A percentile compares a stretch with the other conserved stretches of the same genome.
phyloP scores from a whole-genome alignment of 2,113 vertebrate genomes.

The Turdus rufiventris region DNA sequence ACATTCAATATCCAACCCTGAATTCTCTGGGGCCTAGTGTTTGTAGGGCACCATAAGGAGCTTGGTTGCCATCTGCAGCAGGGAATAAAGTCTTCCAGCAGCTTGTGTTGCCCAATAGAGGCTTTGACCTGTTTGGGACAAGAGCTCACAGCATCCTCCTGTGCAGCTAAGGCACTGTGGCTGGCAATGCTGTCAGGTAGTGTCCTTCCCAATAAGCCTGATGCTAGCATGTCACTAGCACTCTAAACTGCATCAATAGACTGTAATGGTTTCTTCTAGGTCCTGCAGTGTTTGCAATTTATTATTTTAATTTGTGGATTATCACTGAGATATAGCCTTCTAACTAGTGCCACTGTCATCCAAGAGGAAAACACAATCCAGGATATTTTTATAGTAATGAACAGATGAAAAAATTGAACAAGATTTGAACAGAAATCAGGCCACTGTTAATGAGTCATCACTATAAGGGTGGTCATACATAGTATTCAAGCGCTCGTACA shows the following conservation, averaged over 20 bases:
- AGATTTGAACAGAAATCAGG: background rate
- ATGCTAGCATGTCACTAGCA: background rate
- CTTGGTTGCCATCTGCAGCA: background rate
- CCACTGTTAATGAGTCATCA: background rate
- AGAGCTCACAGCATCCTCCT: background rate
- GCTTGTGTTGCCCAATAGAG: background rate
- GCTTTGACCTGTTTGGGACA: background rate
- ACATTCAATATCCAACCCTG: fast-evolving
- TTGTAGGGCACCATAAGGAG: fast-evolving
- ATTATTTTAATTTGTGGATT: background rate
- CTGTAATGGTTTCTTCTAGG: background rate
- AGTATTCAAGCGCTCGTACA: background rate
- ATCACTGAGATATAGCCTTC: background rate
- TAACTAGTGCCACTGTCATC: background rate
- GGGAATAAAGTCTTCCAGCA: background rate
- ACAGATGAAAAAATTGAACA: background rate
- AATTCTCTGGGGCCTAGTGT: fast-evolving
- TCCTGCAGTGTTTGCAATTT: background rate
- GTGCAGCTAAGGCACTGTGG: background rate
- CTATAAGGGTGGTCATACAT: background rate
- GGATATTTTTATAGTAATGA: background rate
- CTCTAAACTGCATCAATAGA: background rate
- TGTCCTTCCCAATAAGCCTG: background rate
- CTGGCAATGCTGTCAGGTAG: background rate
- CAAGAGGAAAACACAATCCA: background rate